Evolutionary conservation across 1,140 invertebrate genomes (phyloP), one percentile per base, ranked within the genome.

Genomic region (Solenopsis invicta): DNA sequence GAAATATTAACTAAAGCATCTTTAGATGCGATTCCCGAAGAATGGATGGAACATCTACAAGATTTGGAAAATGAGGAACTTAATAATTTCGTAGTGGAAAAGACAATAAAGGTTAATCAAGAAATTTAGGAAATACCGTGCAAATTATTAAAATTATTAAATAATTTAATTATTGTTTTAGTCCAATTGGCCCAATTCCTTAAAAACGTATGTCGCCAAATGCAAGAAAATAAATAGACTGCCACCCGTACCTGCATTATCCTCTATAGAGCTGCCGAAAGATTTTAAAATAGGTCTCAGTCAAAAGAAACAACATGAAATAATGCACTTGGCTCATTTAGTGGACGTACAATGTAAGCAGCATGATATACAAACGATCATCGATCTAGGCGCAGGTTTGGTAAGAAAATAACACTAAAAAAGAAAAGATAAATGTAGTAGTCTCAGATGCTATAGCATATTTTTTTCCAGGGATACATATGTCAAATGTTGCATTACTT

Each of bases 311-410:
- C 95, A 96, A 88, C 97, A 97, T 75, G 97, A 98, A 96, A 97
- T 98, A 80, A 78, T 96, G 13, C 93, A 96, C 87, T 94, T 98
- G 29, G 96, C 97, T 6, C 92, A 96, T 48, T 94, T 97, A 82
- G 96, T 98, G 50, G 92, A 96, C 75, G 78, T 94, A 16, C 91
- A 97, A 56, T 97, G 97, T 88, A 78, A 93, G 62, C 86, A 95
- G 66, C 72, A 93, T 29, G 92, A 94, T 12, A 95, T 96, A 89
- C 90, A 95, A 84, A 94, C 96, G n/a, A 95, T 98, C 62, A 95
- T 98, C 8, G 98, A 98, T 95, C 96, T 98, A 90, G 98, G 98
- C n/a, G 96, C 97, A 59, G 98, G 98, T 50, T 94, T 98, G 95
- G 97, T 97, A 95, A 96, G 93, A 94, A 37, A 85, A 45, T 87